phyloP scores from a whole-genome alignment of 2,113 vertebrate genomes.

The Ariopsis seemanni region DNA sequence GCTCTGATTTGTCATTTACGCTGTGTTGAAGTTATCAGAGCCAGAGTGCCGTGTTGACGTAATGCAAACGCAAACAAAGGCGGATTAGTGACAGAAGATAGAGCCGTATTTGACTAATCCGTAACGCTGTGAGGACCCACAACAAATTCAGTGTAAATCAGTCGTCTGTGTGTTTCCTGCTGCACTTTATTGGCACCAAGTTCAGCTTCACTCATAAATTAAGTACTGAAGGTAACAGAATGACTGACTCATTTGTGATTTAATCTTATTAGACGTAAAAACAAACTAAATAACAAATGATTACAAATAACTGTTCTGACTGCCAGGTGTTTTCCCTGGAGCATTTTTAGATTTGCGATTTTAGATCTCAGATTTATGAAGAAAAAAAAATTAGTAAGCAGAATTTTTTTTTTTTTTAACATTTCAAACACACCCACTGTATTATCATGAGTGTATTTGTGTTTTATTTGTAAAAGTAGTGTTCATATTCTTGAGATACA shows the following conservation, averaged over 20 bases:
- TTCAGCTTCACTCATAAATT: not conserved
- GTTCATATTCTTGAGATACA: not conserved
- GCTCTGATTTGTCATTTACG: not conserved
- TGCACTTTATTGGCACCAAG: not conserved
- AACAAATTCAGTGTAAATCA: not conserved
- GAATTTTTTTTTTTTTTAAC: not conserved
- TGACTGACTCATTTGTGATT: not conserved
- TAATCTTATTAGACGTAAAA: too few relatives aligned
- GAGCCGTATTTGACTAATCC: not conserved
- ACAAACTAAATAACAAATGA: too few relatives aligned
- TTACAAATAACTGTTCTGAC: too few relatives aligned
- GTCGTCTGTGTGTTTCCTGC: not conserved
- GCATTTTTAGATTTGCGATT: not conserved
- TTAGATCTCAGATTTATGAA: too few relatives aligned
- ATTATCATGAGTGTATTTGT: not conserved
- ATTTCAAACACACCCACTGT: not conserved
- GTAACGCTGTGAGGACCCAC: not conserved
- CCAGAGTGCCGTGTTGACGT: not conserved
- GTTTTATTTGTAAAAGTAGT: not conserved
- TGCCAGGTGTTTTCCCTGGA: too few relatives aligned
- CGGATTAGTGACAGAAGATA: not conserved
- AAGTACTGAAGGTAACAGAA: not conserved
- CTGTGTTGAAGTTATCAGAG: not conserved
- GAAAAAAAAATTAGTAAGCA: not conserved
- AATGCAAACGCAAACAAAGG: slow-evolving; percentile 20